A percentile compares a stretch with the other conserved stretches of the same genome.
phyloP scores from a whole-genome alignment of 2,888 invertebrate species.

The Leucophenga montana region DNA sequence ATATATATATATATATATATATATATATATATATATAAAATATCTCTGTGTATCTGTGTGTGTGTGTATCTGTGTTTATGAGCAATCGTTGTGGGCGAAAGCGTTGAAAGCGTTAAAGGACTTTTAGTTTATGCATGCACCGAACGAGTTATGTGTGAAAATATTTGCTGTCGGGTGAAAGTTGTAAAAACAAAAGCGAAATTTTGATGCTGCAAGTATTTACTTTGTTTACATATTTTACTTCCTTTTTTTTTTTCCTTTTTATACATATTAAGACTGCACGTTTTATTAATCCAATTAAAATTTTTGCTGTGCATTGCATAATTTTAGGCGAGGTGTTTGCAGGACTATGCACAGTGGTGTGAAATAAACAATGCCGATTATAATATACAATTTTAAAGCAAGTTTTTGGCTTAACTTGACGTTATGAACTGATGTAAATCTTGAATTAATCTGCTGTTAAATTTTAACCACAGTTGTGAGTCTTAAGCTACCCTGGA shows the following conservation, averaged over 20 bases:
- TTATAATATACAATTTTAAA: background rate
- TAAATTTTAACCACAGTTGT: too few relatives aligned
- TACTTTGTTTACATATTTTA: background rate
- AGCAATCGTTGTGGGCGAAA: slow-evolving; percentile 1
- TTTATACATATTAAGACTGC: background rate
- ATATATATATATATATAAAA: too few relatives aligned
- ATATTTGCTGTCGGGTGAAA: slow-evolving; percentile 1
- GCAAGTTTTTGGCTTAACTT: too few relatives aligned
- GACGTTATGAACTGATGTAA: too few relatives aligned
- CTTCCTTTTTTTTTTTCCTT: background rate
- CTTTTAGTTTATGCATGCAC: too few relatives aligned
- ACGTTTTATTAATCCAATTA: slow-evolving; percentile 23
- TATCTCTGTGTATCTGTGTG: background rate
- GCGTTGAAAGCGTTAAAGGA: too few relatives aligned
- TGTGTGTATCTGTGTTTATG: background rate
- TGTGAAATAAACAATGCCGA: background rate
- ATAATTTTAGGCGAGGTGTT: background rate
- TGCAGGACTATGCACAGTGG: background rate
- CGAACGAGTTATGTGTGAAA: too few relatives aligned
- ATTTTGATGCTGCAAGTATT: too few relatives aligned
- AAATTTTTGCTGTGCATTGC: slow-evolving; percentile 5
- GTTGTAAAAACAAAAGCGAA: slow-evolving; percentile 3
- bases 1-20: too few relatives aligned
- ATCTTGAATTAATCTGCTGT: too few relatives aligned
- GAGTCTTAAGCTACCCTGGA: too few relatives aligned